Base-by-base conservation (phyloP, 2,797 vertebrate species). In the Champsocephalus gunnari region DNA sequence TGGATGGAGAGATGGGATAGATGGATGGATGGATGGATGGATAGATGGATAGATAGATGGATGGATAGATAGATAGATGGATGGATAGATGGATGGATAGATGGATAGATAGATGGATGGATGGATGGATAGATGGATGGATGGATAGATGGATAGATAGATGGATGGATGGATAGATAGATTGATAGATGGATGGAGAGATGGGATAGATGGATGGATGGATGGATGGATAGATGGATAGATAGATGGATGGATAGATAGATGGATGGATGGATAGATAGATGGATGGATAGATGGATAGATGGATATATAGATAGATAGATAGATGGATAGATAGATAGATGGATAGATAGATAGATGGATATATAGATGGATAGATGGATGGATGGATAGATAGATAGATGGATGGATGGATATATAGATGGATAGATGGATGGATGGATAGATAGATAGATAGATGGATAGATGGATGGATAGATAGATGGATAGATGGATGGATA, bases 271-370 rank as follows among this genome's bases (percentile, higher is more conserved):
- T 28, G 8, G 67, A 70, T 32, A 16, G 66, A 58, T 58, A 7
- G 54, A 57, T 57, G 38, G 54, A 57, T 38, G 43, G 62, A 47
- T 47, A 53, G 49, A 65, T 51, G 43, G 48, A 65, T 65, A 53
- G 45, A 63, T 34, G 34, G 49, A 58, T 58, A 54, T 8, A 53
- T 24, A 24, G 19, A 53, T 53, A 2, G 19, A 19, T 19, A 2
- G 19, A 19, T 19, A 2, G 19, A 19, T 19, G 7, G 5, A 53
- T 12, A 12, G 19, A 24, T 3, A 3, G 19, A 24, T 3, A 24
- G 24, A 24, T 19, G 19, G 19, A 19, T 19, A 19, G 11, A 32
- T 7, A 0, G 32, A 19, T 19, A 19, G 50, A 55, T 28, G 8
- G 67, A 70, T 32, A 16, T 55, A 58, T 58, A 8, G 54, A 57